phyloP scores from a whole-genome alignment of 2,888 invertebrate genomes.

The Siphlonurus alternatus region DNA sequence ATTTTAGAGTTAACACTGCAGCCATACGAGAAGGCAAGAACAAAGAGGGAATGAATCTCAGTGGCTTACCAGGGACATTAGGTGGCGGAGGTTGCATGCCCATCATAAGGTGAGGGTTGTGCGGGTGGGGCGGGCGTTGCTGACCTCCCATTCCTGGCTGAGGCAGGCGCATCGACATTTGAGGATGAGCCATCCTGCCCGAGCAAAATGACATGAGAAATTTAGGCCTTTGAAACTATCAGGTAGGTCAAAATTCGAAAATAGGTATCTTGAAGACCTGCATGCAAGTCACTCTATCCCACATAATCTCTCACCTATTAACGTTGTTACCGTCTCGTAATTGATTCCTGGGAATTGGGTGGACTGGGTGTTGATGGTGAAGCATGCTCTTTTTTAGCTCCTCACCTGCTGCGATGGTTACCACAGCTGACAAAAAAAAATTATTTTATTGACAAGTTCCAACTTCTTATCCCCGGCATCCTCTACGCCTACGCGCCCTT shows the following conservation, averaged over 20 bases:
- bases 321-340: slow-evolving; percentile 15
- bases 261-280: background rate
- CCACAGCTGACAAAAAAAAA: slow-evolving; percentile 18
- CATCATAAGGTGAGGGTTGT: slow-evolving; percentile 33
- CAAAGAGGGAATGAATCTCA: background rate
- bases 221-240: background rate
- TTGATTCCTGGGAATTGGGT: slow-evolving; percentile 23
- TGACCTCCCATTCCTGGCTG: slow-evolving; percentile 15
- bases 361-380: slow-evolving; percentile 23
- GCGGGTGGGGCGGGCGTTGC: slow-evolving; percentile 17
- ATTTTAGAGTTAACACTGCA: too few species aligned
- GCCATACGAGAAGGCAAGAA: too few species aligned
- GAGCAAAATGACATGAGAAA: too few species aligned
- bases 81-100: slow-evolving; percentile 27
- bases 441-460: background rate
- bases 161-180: slow-evolving; percentile 15
- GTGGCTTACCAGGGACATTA: slow-evolving; percentile 12
- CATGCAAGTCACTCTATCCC: background rate
- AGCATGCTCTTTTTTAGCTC: slow-evolving; percentile 12
- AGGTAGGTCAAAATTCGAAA: background rate
- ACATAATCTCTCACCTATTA: background rate
- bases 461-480: background rate
- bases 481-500: background rate
- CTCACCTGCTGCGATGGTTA: background rate
- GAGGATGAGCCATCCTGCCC: slow-evolving; percentile 5